phyloP scores from a whole-genome alignment of 2,797 vertebrate species.

The Cryptoblepharus egeriae region DNA sequence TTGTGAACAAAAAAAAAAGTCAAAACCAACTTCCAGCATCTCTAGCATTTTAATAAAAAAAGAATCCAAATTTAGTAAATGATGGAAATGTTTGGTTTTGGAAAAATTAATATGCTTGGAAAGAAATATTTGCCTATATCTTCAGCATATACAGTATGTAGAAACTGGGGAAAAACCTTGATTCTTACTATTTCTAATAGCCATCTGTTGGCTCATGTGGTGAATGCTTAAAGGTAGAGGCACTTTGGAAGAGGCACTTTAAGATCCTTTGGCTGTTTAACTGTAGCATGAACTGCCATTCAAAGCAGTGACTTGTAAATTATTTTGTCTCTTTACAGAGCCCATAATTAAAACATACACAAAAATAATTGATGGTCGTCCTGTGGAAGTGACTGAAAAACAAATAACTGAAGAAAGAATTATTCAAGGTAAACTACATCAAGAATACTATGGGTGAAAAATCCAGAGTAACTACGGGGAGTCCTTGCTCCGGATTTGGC shows the following conservation, averaged over 20 bases:
- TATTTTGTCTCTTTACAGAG: slow-evolving; percentile 57
- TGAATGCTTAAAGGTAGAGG: no score
- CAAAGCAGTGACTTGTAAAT: background rate
- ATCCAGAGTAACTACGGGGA: no score
- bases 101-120: slow-evolving; percentile 11
- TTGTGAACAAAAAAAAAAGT: background rate
- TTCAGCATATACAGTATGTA: background rate
- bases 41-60: background rate
- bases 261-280: background rate
- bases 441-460: background rate
- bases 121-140: background rate
- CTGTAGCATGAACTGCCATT: background rate
- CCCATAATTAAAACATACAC: slow-evolving; percentile 84
- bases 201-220: background rate
- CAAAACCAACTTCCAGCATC: background rate
- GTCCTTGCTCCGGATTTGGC: no score
- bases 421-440: slow-evolving; percentile 82
- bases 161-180: background rate
- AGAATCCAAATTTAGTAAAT: background rate
- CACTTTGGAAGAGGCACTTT: no score
- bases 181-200: background rate
- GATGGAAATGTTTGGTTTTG: slow-evolving; percentile 5
- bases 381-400: slow-evolving; percentile 75
- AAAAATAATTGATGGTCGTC: slow-evolving; percentile 78
- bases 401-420: slow-evolving; percentile 77